Base-by-base conservation (phyloP, 2,113 vertebrate genomes). In the Burhinus bistriatus region DNA sequence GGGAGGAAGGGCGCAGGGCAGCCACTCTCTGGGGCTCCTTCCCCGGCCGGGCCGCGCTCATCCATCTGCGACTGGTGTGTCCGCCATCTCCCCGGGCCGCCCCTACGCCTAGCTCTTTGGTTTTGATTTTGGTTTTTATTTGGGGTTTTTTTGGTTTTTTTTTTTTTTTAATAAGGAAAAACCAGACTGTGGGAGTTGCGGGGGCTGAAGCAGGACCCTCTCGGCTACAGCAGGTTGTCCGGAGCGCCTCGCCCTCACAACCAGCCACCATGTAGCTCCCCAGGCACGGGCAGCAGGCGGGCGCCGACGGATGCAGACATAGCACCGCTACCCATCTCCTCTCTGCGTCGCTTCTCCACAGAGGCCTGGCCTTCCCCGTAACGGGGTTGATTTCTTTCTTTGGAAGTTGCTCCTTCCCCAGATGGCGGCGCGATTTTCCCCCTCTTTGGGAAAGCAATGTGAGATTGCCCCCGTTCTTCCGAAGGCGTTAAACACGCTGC, bases 131-230 rank as follows among this genome's bases (percentile, higher is more conserved):
- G 4, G 8, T 3, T 22, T 44, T 44, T 44, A 15, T 44, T 44
- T 44, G 42, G 42, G 42, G 44, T 6, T 4, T 44, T 44, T 44
- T 44, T 44, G 49, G 18, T 12, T 47, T 15, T 26, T 20, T 45
- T 14, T 51, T 45, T 12, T 47, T 15, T 26, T 20, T 45, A 12
- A 44, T 45, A 29, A 8, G 45, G 52, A 23, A 27, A 64, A 34
- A 0, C 0, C 27, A 14, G 47, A 0, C 10, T 7, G 22, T 4
- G 51, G 27, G 57, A 59, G 68, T 1, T 13, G 71, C 2, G 8
- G 75, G 10, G 65, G 20, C 20, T 19, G 64, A 29, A 57, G 77
- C 57, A 1, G 70, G 36, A 26, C 15, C 21, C 30, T 16, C 16
- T 12, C 15, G 5, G 62, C n/a, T 8, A 0, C 40, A 11, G 59